Conservation (phyloP, 92 coral and sea anemone genomes). For the Metridium senile region DNA sequence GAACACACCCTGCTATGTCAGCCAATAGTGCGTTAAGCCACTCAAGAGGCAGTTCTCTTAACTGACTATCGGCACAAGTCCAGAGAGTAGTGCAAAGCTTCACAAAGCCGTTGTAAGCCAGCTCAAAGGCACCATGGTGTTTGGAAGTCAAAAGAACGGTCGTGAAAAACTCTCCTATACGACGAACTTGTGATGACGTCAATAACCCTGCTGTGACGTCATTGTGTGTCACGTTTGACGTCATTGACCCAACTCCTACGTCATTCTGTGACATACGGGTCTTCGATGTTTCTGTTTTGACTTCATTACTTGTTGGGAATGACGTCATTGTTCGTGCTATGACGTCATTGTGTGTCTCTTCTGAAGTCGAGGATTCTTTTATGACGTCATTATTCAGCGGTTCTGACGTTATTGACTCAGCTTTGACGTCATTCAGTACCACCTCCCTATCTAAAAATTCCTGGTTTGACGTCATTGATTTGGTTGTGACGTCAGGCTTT, state of each 20-base stretch:
- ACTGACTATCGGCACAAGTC: conserved; percentile 72
- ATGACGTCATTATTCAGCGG: not conserved
- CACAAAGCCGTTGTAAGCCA: conserved; percentile 92
- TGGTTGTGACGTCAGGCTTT: no score
- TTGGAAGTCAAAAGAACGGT: conserved; percentile 87
- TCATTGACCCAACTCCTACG: not conserved
- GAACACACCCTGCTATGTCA: conserved; percentile 72
- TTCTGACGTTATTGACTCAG: conserved; percentile 2
- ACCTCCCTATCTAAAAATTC: no score
- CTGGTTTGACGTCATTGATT: no score
- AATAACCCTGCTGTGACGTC: not conserved
- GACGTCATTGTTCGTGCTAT: not conserved
- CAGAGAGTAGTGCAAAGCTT: conserved; percentile 85
- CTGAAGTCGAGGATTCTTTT: not conserved
- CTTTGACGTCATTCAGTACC: no score
- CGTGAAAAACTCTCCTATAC: conserved; percentile 84
- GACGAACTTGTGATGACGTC: conserved; percentile 40
- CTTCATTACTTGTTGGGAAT: not conserved
- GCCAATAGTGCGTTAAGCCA: conserved; percentile 72
- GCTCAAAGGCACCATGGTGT: conserved; percentile 96
- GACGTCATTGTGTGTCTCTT: not conserved
- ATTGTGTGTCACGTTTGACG: not conserved
- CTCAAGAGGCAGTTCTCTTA: conserved; percentile 68
- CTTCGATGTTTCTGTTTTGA: not conserved
- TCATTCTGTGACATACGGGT: not conserved